Percentiles rank a stretch among this genome's conserved stretches.
phyloP scores from a whole-genome alignment of 2,797 vertebrate species.

The Tadarida brasiliensis region DNA sequence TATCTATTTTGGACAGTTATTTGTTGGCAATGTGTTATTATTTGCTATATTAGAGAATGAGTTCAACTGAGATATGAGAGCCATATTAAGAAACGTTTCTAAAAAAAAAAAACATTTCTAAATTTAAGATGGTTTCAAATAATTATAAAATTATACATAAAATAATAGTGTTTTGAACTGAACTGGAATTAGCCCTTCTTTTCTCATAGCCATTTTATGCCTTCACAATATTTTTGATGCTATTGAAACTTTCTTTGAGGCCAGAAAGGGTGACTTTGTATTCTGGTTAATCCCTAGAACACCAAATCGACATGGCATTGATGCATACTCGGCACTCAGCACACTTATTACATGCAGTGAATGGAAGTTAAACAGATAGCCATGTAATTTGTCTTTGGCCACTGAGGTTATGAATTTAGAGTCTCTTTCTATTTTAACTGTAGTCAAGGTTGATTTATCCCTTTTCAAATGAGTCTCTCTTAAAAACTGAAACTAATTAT shows the following conservation, averaged over 20 bases:
- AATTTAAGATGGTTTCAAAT: slow-evolving; percentile 14
- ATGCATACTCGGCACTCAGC: background rate
- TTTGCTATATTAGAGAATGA: background rate
- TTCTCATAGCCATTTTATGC: background rate
- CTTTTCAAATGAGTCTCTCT: background rate
- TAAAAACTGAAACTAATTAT: background rate
- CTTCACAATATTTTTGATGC: background rate
- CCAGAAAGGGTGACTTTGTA: background rate
- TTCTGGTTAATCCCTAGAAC: background rate
- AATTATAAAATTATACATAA: background rate
- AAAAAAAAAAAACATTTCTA: background rate
- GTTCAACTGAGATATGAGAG: background rate
- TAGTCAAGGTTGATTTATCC: background rate
- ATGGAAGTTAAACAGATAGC: background rate
- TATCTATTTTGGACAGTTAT: background rate
- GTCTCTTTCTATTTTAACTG: background rate
- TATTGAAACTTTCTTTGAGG: background rate
- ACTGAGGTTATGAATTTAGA: background rate
- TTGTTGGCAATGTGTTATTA: background rate
- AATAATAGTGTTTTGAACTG: background rate
- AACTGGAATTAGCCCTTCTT: background rate
- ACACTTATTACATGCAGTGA: background rate
- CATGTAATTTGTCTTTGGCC: background rate
- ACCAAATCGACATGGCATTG: background rate
- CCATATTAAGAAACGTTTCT: background rate